Evolutionary conservation across 2,113 vertebrate species (phyloP), one percentile per base, ranked within the genome.

Genomic region (Tachysurus vachellii): DNA sequence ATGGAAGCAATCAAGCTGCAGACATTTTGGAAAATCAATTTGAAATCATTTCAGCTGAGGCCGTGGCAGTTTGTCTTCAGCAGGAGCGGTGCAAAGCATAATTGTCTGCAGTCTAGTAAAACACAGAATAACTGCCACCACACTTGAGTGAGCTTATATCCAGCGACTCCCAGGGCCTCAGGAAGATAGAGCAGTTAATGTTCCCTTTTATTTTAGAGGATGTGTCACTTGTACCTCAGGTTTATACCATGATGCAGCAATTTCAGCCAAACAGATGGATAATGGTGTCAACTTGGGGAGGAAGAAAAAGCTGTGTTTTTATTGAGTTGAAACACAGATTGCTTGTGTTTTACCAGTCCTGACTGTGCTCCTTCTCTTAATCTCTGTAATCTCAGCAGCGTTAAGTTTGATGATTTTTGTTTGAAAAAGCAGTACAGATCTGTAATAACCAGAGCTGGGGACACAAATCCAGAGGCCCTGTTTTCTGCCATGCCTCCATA

Each of bases 141-240:
- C 98, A 99, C 98, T 99, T 98, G 97, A 99, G 96, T 99, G 98
- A 99, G 97, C 97, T 99, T 98, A 99, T 99, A 98, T 97, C 97
- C 96, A 96, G 97, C 95, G 95, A 96, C 97, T 99, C 98, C 97
- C 97, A 97, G 98, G 97, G 98, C 97, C 97, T 98, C 97, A 96
- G 97, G 97, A 99, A 99, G 98, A 99, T 99, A 99, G 98, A 99
- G 98, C 97, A 99, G 98, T 99, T 99, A 99, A 99, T 99, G 98
- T 99, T 98, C 97, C 98, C 97, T 99, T 99, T 99, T 99, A 99
- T 99, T 99, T 99, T 98, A 98, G 97, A 98, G 98, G 97, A 99
- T 98, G 98, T 99, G 98, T 99, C 98, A 99, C 98, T 99, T 98
- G 97, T 98, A 97, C 97, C 97, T 95, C 96, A 99, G 98, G 99